A percentile compares a stretch with the other conserved stretches of the same genome.
phyloP scores from a whole-genome alignment of 2,797 vertebrate species.

The Benthosema pterotum region DNA sequence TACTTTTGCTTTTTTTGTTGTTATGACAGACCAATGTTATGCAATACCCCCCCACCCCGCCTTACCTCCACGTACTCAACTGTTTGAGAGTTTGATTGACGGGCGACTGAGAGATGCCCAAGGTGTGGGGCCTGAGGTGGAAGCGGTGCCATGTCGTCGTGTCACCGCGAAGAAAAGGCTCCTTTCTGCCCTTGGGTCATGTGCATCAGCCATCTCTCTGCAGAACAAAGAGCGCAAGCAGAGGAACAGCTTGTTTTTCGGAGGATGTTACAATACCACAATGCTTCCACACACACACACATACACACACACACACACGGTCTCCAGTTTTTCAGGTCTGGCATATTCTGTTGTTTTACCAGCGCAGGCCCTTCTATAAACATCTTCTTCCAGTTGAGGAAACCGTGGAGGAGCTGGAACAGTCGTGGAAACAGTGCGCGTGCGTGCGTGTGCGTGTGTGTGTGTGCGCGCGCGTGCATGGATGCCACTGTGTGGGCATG shows the following conservation, averaged over 20 bases:
- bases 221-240: conserved; percentile 14
- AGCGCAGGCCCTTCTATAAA: background rate
- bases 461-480: no score
- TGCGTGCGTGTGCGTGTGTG: background rate
- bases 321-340: conserved; percentile 21
- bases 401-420: background rate
- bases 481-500: no score
- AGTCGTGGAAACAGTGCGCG: background rate
- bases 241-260: conserved; percentile 4
- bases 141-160: background rate
- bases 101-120: conserved; percentile 14
- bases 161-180: conserved; percentile 10
- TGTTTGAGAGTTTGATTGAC: background rate
- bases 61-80: background rate
- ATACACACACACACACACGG: no score
- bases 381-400: conserved; percentile 4
- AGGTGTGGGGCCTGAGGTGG: conserved; percentile 13
- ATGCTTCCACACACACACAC: background rate
- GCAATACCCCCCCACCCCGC: no score
- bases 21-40: no score
- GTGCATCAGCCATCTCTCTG: conserved; percentile 14
- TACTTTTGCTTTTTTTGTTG: no score
- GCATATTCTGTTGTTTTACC: conserved; percentile 2
- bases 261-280: background rate
- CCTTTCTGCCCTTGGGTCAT: conserved; percentile 18